phyloP scores from a whole-genome alignment of 2,113 vertebrate species.

The Pelecanus crispus region DNA sequence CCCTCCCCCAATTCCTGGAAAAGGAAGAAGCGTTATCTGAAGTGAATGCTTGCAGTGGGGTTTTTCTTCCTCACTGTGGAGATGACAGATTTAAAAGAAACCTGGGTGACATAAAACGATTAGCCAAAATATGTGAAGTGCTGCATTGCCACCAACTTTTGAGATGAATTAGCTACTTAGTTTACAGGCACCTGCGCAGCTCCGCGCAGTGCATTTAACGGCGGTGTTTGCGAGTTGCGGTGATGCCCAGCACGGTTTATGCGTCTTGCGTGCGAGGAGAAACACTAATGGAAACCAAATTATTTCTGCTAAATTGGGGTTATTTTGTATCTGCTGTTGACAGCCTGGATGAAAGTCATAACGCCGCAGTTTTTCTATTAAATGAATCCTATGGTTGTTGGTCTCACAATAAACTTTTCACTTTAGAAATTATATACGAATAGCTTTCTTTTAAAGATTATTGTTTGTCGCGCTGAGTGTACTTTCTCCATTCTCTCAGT shows the following conservation, averaged over 20 bases:
- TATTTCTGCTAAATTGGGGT: conserved; percentile 32
- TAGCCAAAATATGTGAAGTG: not conserved
- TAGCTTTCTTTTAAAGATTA: not conserved
- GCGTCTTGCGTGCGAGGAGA: not conserved
- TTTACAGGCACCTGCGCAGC: not conserved
- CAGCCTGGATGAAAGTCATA: not conserved
- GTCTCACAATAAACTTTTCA: conserved; percentile 14
- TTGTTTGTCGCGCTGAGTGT: not conserved
- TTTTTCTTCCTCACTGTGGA: not conserved
- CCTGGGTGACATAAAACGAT: not conserved
- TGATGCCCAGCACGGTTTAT: not conserved
- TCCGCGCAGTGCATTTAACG: not conserved
- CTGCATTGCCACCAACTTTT: conserved; percentile 17
- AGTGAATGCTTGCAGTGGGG: not conserved
- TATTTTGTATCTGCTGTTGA: conserved; percentile 27
- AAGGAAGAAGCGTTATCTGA: not conserved
- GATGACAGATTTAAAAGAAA: conserved; percentile 11
- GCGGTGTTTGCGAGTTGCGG: not conserved
- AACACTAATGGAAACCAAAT: conserved; percentile 31
- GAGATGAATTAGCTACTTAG: not conserved
- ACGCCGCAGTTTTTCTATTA: not conserved
- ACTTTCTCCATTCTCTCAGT: conserved; percentile 8
- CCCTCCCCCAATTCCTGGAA: not conserved
- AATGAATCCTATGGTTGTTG: not conserved
- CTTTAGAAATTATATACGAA: not conserved